Conservation (phyloP, 2,888 invertebrate species). For the Rhagonycha fulva region DNA sequence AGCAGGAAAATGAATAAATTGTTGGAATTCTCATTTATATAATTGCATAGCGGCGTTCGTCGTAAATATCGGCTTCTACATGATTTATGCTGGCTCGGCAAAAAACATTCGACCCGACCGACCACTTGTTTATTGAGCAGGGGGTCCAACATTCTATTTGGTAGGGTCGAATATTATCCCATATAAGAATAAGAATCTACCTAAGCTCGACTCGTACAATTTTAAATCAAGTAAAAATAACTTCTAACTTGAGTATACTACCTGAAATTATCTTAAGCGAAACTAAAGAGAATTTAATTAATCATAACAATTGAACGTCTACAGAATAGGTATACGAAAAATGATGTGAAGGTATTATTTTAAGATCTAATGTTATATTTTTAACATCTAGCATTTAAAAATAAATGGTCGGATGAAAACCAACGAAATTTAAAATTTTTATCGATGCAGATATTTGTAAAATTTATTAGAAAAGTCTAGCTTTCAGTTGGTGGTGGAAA, state of each 20-base stretch:
- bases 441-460: neutral
- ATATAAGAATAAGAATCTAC: constrained; percentile 5
- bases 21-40: constrained; percentile 31
- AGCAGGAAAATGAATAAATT: constrained; percentile 28
- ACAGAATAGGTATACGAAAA: neutral
- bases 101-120: constrained; percentile 28
- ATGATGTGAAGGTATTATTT: neutral
- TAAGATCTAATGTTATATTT: neutral
- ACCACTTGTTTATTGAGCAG: constrained; percentile 37
- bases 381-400: neutral
- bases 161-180: constrained; percentile 15
- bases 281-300: neutral
- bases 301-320: neutral
- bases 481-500: neutral
- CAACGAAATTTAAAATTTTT: neutral
- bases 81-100: constrained; percentile 29
- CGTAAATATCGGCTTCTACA: constrained; percentile 29
- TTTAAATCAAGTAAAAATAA: neutral
- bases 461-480: neutral
- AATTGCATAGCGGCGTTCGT: constrained; percentile 30
- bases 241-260: neutral
- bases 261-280: neutral
- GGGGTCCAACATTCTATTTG: constrained; percentile 33
- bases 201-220: neutral
- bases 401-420: neutral